Percentiles rank a stretch among this genome's conserved stretches.
Evolutionary conservation across 1,140 invertebrate species (phyloP).

Genomic region (Magallana gigas): DNA sequence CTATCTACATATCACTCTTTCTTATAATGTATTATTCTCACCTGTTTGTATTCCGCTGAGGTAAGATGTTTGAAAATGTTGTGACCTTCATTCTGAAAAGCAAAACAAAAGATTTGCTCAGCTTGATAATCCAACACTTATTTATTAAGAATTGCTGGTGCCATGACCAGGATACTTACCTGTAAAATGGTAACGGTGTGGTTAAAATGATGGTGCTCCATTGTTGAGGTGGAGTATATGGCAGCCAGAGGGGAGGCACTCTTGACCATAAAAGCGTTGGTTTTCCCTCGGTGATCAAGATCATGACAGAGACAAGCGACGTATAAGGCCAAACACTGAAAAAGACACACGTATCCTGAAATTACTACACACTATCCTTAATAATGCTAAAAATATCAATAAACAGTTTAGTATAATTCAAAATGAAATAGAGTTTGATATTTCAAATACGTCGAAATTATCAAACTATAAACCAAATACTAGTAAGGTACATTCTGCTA

Average conservation of each 20-base stretch:
- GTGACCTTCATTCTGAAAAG: slow-evolving; percentile 84
- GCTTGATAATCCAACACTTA: background rate
- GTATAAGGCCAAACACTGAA: slow-evolving; percentile 93
- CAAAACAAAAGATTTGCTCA: background rate
- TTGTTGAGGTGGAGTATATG: slow-evolving; percentile 90
- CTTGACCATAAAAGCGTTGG: slow-evolving; percentile 96
- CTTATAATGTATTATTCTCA: slow-evolving; percentile 52
- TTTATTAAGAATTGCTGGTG: background rate
- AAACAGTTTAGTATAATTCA: no score
- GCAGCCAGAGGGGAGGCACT: slow-evolving; percentile 89
- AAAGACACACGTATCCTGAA: slow-evolving; percentile 86
- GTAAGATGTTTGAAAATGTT: slow-evolving; percentile 89
- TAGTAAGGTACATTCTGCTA: no score
- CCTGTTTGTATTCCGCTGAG: slow-evolving; percentile 88
- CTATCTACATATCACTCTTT: background rate
- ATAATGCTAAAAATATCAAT: no score
- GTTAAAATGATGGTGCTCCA: slow-evolving; percentile 94
- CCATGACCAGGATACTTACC: slow-evolving; percentile 76
- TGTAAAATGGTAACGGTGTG: slow-evolving; percentile 91
- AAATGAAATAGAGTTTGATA: no score
- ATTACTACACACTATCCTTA: background rate
- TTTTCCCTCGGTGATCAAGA: slow-evolving; percentile 96
- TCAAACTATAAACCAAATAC: no score
- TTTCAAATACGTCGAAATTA: no score
- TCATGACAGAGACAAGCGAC: slow-evolving; percentile 98